Base-by-base conservation (phyloP, 1,140 invertebrate genomes). In the Micrasema minimum region DNA sequence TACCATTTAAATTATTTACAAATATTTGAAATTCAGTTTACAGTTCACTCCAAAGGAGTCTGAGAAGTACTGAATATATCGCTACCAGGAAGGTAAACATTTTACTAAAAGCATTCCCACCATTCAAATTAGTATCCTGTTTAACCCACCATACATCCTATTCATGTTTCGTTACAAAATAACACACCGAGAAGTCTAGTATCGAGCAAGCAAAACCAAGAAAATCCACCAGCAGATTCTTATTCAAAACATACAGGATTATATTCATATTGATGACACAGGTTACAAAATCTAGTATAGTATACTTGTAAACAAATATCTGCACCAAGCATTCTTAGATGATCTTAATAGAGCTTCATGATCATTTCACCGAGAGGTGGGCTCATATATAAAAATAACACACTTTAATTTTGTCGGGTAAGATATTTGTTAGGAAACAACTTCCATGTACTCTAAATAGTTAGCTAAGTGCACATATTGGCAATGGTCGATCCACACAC, bases 1-100 rank as follows among this genome's bases (percentile, higher is more conserved):
- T 35, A 59, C 55, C 26, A 38, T 59, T 41, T 18, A 59, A 59
- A 59, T 59, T 59, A 59, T 59, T 59, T 59, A 59, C 55, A 59
- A 41, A 59, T 41, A 59, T 41, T 41, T 16, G 9, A 38, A 59
- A 41, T 22, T 59, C 35, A 59, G 35, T 41, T 41, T 6, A 20
- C 14, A 51, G 14, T 46, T 31, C 20, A 11, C 51, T n/a, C 23
- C 51, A 12, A 26, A 35, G 26, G 51, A 31, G 51, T 23, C 11
- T 48, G 1, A 20, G 16, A 20, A 48, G 26, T 2, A 7, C 26
- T 31, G 26, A 31, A 31, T 7, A 7, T 31, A 7, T 4, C 26
- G 26, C 10, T 14, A 46, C 43, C n/a, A 46, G 5, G 43, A 37
- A 3, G 14, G 22, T 31, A 5, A 55, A 14, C 10, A 37, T 31